Base-by-base conservation (phyloP, 2,797 vertebrate genomes). In the Onychomys leucogaster region DNA sequence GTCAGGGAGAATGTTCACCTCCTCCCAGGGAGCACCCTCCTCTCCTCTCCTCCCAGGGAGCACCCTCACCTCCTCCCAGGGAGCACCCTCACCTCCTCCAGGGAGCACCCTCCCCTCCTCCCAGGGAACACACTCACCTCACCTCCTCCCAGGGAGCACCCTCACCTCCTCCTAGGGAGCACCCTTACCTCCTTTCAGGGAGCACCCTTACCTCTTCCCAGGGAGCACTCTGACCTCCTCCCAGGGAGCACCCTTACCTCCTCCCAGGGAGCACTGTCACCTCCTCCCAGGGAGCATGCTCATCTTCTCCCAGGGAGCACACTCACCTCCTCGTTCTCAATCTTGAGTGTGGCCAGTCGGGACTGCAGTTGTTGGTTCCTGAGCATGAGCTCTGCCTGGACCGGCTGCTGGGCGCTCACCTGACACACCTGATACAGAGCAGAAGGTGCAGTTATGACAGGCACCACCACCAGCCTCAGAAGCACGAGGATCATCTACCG, bases 341-440 rank as follows among this genome's bases (percentile, higher is more conserved):
- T 99, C 98, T 99, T 99, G 91, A 99, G 99, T 0, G 99, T 99
- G 59, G 99, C 98, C 91, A 99, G 98, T 46, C 99, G 99, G 34
- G 99, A 99, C 98, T 99, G 99, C 32, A 99, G 99, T 95, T 99
- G 99, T 97, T 99, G 99, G 97, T 99, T 99, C 87, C 99, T 98
- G 80, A 99, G 98, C 98, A 99, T 99, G 91, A 99, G 99, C 94
- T 99, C 99, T 1, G 99, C 99, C 55, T 99, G 99, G 86, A 99
- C 99, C 0, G 99, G 99, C 46, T 99, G 99, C 97, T 99, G 99
- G 83, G 99, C 99, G 21, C 99, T 99, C 97, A 99, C 99, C 98
- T 99, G 99, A 98, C 99, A 99, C 96, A 99, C 99, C 99, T 99
- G 97, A 85, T 0, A 73, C 96, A 97, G 96, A 97, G 98, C 82